Evolutionary conservation across 1,140 invertebrate genomes (phyloP).

Genomic region (Saxidomus purpurata): DNA sequence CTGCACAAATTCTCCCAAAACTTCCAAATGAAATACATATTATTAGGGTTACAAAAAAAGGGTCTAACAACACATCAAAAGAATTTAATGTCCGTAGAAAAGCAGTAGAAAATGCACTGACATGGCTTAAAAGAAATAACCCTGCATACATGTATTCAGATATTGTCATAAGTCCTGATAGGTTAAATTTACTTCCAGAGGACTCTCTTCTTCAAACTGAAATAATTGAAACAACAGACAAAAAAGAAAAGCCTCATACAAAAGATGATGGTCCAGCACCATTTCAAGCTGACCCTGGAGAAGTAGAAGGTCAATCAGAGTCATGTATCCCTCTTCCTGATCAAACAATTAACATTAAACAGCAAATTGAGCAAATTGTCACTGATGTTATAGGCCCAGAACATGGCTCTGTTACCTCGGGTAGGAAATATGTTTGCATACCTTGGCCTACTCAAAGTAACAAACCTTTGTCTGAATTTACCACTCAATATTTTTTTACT

Average conservation of each 20-base stretch:
- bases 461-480: slow-evolving; percentile 67
- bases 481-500: slow-evolving; percentile 64
- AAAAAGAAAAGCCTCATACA: background rate
- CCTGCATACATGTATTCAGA: slow-evolving; percentile 45
- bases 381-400: slow-evolving; percentile 48
- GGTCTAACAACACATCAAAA: slow-evolving; percentile 55
- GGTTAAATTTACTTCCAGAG: slow-evolving; percentile 49
- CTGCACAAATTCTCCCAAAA: slow-evolving; percentile 41
- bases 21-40: slow-evolving; percentile 53
- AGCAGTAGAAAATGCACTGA: slow-evolving; percentile 53
- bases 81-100: slow-evolving; percentile 47
- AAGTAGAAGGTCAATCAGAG: background rate
- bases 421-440: slow-evolving; percentile 33
- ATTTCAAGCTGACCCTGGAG: slow-evolving; percentile 40
- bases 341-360: slow-evolving; percentile 37
- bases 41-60: slow-evolving; percentile 46
- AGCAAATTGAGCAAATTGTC: slow-evolving; percentile 49
- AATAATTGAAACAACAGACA: slow-evolving; percentile 25
- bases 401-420: background rate
- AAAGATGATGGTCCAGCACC: slow-evolving; percentile 60
- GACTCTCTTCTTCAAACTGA: slow-evolving; percentile 22
- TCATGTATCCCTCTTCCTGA: slow-evolving; percentile 62
- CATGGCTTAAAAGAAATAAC: slow-evolving; percentile 61
- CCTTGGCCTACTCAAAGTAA: slow-evolving; percentile 65
- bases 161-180: slow-evolving; percentile 53